Conservation (phyloP, 2,797 vertebrate genomes). For the Manis javanica region DNA sequence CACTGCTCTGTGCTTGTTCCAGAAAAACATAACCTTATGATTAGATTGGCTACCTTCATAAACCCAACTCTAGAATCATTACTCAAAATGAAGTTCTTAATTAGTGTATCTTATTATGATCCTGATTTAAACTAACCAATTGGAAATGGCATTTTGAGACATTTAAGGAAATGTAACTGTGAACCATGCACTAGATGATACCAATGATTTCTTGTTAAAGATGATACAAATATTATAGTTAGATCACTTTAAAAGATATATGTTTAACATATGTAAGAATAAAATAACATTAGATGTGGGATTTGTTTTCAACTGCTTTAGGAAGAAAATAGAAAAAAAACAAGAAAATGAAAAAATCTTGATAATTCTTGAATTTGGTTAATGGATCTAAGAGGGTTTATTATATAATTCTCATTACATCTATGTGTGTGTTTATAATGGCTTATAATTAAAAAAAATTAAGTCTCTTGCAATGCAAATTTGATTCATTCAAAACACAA, state of each 20-base stretch:
- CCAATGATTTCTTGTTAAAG: background rate
- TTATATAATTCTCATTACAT: background rate
- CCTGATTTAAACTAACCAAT: background rate
- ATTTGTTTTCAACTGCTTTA: constrained; percentile 32
- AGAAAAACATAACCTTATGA: constrained; percentile 1
- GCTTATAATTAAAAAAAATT: background rate
- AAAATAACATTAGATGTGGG: background rate
- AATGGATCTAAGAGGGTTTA: background rate
- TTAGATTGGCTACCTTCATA: background rate
- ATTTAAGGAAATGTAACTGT: constrained; percentile 37
- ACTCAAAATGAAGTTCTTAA: background rate
- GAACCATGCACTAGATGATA: background rate
- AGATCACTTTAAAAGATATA: background rate
- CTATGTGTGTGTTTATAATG: background rate
- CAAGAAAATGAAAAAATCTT: constrained; percentile 2
- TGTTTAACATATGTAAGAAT: background rate
- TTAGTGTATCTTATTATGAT: background rate
- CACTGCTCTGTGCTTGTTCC: background rate
- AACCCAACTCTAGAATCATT: background rate
- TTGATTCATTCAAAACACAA: constrained; percentile 14
- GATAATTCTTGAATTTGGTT: background rate
- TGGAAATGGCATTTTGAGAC: background rate
- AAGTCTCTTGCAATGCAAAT: constrained; percentile 40
- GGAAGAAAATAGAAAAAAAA: background rate
- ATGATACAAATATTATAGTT: background rate